phyloP scores from a whole-genome alignment of 2,113 vertebrate species.

The Anolis sagrei region DNA sequence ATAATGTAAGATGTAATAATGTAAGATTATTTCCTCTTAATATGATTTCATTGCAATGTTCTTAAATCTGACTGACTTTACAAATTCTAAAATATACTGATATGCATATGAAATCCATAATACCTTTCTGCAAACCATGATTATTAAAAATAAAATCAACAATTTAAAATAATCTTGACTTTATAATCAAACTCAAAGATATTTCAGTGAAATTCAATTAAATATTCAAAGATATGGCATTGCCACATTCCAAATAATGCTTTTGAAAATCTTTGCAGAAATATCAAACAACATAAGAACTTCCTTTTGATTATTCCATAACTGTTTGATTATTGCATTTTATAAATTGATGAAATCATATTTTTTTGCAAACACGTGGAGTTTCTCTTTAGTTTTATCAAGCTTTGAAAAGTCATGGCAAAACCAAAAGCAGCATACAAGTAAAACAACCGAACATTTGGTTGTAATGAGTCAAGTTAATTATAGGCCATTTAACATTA shows the following conservation, averaged over 20 bases:
- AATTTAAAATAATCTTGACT: slow-evolving; percentile 45
- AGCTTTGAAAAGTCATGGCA: neutral
- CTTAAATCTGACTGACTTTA: neutral
- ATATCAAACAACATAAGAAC: slow-evolving; percentile 31
- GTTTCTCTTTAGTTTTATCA: slow-evolving; percentile 5
- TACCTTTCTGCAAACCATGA: slow-evolving; percentile 24
- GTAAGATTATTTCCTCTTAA: neutral
- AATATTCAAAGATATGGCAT: slow-evolving; percentile 28
- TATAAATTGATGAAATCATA: neutral
- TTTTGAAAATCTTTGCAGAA: neutral
- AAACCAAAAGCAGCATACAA: neutral
- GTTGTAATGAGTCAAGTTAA: slow-evolving; percentile 21
- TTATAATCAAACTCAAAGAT: slow-evolving; percentile 42
- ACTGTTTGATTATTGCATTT: neutral
- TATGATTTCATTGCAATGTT: neutral
- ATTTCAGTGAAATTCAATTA: slow-evolving; percentile 54
- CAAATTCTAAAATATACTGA: slow-evolving; percentile 1
- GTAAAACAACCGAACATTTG: neutral
- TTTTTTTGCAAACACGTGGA: neutral
- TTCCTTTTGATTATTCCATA: slow-evolving; percentile 60
- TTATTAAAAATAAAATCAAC: slow-evolving; percentile 26
- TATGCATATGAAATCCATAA: neutral
- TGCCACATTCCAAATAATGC: slow-evolving; percentile 4
- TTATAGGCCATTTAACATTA: slow-evolving; percentile 25
- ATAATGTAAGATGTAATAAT: neutral